Evolutionary conservation across 2,113 vertebrate species (phyloP).

Genomic region (Falco punctatus): DNA sequence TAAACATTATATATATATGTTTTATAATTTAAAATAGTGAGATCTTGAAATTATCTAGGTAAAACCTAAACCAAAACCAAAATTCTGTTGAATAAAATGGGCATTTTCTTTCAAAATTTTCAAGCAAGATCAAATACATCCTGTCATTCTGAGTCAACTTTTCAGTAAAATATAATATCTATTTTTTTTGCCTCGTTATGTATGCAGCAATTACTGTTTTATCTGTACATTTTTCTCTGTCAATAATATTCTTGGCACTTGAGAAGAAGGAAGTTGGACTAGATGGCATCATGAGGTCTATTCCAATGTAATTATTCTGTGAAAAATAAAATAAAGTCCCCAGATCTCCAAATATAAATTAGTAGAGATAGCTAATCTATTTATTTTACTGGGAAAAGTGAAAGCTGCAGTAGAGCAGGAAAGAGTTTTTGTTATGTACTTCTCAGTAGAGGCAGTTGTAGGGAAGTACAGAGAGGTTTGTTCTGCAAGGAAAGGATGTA

Average conservation of each 20-base stretch:
- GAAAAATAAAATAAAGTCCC: background rate
- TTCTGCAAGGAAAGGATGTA: background rate
- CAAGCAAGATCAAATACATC: background rate
- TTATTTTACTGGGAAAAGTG: background rate
- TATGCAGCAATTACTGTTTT: background rate
- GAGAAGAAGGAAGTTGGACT: rapidly evolving
- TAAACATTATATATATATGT: background rate
- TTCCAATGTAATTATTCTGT: background rate
- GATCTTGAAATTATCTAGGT: background rate
- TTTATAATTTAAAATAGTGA: background rate
- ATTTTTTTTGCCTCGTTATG: background rate
- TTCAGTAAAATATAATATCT: background rate
- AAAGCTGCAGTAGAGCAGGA: background rate
- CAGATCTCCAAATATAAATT: background rate
- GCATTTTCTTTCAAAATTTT: background rate
- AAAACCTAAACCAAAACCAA: background rate
- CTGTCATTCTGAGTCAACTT: background rate
- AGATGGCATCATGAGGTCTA: background rate
- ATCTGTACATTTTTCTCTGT: background rate
- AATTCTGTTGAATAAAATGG: background rate
- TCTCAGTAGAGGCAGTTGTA: background rate
- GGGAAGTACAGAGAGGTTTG: background rate
- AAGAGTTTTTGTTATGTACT: background rate
- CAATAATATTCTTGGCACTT: background rate
- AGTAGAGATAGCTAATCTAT: background rate